These are phyloP conservation scores for Zapus hudsonius DNA, from an alignment of 2,113 vertebrate species.

Conservation along the genomic window DNA sequence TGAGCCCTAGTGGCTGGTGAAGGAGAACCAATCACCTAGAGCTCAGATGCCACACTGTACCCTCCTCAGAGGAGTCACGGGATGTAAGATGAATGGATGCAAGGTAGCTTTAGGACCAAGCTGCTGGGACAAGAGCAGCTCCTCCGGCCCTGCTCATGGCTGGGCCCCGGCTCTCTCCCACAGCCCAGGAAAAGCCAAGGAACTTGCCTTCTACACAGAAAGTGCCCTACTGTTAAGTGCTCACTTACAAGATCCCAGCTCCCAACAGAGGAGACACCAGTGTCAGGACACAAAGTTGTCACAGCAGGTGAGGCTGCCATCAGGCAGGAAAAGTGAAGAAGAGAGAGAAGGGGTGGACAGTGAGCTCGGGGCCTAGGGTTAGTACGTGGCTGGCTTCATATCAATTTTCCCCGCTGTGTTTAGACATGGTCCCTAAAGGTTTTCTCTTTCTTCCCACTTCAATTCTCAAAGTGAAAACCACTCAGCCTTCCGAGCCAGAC, in stretches of 20 bases:
- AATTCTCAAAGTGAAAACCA: not conserved
- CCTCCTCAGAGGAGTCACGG: conserved; percentile 21
- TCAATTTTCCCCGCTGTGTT: not conserved
- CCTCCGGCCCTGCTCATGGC: not conserved
- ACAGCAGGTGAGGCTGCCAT: not conserved
- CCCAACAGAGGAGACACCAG: not conserved
- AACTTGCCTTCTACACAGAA: not conserved
- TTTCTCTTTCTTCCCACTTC: not conserved
- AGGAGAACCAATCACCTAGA: conserved; percentile 73
- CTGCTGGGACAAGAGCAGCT: conserved; percentile 43
- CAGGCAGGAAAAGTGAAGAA: no score
- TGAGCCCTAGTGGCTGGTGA: conserved; percentile 67
- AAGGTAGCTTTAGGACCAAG: conserved; percentile 41
- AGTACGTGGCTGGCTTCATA: not conserved
- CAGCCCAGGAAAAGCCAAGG: not conserved
- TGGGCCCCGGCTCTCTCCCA: not conserved
- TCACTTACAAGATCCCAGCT: not conserved
- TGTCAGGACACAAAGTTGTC: not conserved
- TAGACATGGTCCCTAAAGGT: not conserved
- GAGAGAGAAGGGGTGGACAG: not conserved
- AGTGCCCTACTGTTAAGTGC: no score
- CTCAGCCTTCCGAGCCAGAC: not conserved
- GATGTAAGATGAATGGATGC: conserved; percentile 75
- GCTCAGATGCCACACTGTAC: not conserved
- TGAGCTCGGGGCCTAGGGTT: not conserved